Conservation (phyloP, 2,797 vertebrate species). For the Malacoctenus gilli region DNA sequence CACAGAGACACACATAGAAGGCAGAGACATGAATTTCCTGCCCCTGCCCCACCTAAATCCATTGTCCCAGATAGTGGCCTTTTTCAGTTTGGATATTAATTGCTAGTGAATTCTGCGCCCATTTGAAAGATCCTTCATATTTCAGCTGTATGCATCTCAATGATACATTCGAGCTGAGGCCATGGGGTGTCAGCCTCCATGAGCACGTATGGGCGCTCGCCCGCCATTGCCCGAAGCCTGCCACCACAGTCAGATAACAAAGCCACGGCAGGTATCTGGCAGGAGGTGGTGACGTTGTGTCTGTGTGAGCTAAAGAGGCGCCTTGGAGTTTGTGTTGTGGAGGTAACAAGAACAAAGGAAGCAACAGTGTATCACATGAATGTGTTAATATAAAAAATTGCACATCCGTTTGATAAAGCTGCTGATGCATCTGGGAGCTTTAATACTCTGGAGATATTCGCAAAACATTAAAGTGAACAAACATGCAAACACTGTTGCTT, state of each 20-base stretch:
- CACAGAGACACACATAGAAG: constrained; percentile 38
- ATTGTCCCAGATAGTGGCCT: constrained; percentile 48
- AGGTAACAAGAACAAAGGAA: too few relatives aligned
- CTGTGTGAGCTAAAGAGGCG: background rate
- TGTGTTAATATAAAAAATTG: too few relatives aligned
- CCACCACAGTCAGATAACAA: constrained; percentile 41
- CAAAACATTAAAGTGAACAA: too few relatives aligned
- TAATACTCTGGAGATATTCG: too few relatives aligned
- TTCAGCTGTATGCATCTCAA: constrained; percentile 55
- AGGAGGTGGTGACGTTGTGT: constrained; percentile 24
- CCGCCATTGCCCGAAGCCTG: constrained; percentile 41
- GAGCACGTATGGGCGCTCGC: constrained; percentile 18
- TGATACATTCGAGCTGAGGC: constrained; percentile 62
- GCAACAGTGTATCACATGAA: too few relatives aligned
- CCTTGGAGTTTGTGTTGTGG: constrained; percentile 5
- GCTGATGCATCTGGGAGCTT: too few relatives aligned
- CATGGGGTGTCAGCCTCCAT: constrained; percentile 45
- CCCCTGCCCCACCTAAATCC: constrained; percentile 18
- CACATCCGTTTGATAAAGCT: too few relatives aligned
- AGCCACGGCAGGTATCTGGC: constrained; percentile 23
- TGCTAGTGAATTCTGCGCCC: constrained; percentile 69
- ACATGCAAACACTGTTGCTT: too few relatives aligned
- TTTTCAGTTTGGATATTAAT: constrained; percentile 68
- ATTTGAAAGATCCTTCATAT: constrained; percentile 68
- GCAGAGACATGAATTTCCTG: constrained; percentile 26